Base-by-base conservation (phyloP, 2,888 invertebrate genomes). In the Brenthis hecate region DNA sequence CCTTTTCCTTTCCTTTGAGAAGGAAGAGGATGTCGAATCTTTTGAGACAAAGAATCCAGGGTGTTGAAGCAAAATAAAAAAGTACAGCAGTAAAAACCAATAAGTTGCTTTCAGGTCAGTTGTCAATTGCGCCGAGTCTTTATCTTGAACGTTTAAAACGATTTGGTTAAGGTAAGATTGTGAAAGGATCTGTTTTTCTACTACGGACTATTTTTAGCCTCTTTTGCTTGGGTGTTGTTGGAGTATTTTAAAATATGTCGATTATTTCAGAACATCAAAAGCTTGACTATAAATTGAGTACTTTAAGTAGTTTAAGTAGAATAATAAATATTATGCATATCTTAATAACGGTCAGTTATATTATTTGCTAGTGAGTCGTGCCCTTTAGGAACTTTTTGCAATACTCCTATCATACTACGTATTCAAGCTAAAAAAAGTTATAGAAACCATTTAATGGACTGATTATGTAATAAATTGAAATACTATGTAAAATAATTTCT, bases 31-130 rank as follows among this genome's bases (percentile, higher is more conserved):
- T 63, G 54, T 71, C 72, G 63, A 61, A 64, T 72, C 76, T 77
- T 77, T 82, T 80, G 79, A 84, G 83, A 87, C 85, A 84, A 87
- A 86, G 84, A 84, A 85, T 80, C 85, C 82, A 79, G 82, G 83
- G 85, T 86, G 85, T 87, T 84, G 84, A 83, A 81, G 80, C 79
- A 73, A 73, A 76, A 73, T 74, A 76, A 75, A 75, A 71, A 74
- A 75, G 73, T 72, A 72, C 72, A 73, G 67, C 70, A 69, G 72
- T 71, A 70, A 75, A 71, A 74, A 72, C 73, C 74, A 77, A 76
- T 76, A 77, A 77, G 73, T 77, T 75, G 74, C 73, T 72, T 75
- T 76, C 75, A 76, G 76, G 75, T 77, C 75, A 75, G 74, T 67
- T 74, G 74, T 71, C 75, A 76, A 75, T 73, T 72, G 76, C 71